These are phyloP conservation scores for Drosophila birchii DNA, from an alignment of 2,888 invertebrate genomes.

Conservation along the genomic window DNA sequence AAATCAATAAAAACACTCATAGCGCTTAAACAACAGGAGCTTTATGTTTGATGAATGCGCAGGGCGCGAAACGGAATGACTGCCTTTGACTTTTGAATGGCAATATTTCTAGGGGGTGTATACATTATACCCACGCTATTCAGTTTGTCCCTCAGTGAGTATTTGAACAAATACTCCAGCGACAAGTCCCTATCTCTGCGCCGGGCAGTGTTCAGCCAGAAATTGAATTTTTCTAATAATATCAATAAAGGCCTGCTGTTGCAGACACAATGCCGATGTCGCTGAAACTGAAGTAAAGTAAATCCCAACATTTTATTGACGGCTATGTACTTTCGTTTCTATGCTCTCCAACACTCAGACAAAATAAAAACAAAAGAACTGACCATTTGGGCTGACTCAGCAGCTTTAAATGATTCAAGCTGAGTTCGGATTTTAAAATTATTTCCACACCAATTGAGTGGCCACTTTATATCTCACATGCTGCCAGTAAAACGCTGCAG, in stretches of 20 bases:
- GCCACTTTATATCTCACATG: slow-evolving; percentile 7
- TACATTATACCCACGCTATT: background rate
- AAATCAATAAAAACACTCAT: slow-evolving; percentile 52
- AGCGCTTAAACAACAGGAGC: slow-evolving; percentile 51
- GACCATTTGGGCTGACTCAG: background rate
- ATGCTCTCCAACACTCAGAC: background rate
- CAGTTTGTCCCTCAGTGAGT: background rate
- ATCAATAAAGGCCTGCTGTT: slow-evolving; percentile 13
- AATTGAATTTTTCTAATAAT: slow-evolving; percentile 25
- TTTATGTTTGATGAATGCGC: slow-evolving; percentile 67
- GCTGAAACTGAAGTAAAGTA: slow-evolving; percentile 4
- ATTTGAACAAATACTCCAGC: slow-evolving; percentile 4
- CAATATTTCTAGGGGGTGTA: slow-evolving; percentile 10
- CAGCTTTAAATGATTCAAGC: background rate
- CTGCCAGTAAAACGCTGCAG: background rate
- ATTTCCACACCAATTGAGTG: slow-evolving; percentile 7
- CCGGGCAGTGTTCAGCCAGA: background rate
- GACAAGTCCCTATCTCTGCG: slow-evolving; percentile 1
- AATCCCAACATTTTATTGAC: slow-evolving; percentile 6
- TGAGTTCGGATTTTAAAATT: background rate
- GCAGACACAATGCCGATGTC: slow-evolving; percentile 5
- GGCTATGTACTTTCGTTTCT: background rate
- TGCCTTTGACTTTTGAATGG: slow-evolving; percentile 33
- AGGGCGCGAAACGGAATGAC: slow-evolving; percentile 4
- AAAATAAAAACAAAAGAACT: slow-evolving; percentile 6